phyloP scores from a whole-genome alignment of 2,888 invertebrate species.

The Pandemis heparana region DNA sequence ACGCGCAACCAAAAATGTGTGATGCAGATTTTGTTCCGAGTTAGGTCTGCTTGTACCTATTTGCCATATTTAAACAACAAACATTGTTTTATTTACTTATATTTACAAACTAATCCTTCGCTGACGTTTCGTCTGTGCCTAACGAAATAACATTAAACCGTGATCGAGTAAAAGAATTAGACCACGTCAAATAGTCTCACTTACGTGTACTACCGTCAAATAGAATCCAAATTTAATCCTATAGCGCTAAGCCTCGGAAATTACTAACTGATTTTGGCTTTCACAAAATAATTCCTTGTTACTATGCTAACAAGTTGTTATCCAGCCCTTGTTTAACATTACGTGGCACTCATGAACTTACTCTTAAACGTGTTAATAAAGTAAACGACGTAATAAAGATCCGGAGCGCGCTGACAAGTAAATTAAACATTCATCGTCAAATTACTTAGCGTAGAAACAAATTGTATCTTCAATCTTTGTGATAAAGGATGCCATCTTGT shows the following conservation, averaged over 20 bases:
- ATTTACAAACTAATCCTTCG: too few relatives aligned
- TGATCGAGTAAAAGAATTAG: too few relatives aligned
- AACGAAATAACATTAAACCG: too few relatives aligned
- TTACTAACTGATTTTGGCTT: not conserved
- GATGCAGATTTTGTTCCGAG: too few relatives aligned
- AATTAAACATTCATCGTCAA: slow-evolving; percentile 19
- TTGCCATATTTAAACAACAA: too few relatives aligned
- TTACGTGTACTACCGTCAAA: too few relatives aligned
- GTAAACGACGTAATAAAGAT: slow-evolving; percentile 21
- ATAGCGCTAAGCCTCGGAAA: too few relatives aligned
- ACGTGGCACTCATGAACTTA: slow-evolving; percentile 8
- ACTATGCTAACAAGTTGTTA: not conserved
- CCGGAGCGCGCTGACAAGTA: slow-evolving; percentile 18
- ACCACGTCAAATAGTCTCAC: too few relatives aligned
- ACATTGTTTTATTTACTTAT: too few relatives aligned
- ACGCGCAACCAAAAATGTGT: too few relatives aligned
- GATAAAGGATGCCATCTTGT: slow-evolving; percentile 20
- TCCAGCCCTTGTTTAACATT: not conserved
- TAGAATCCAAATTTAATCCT: not conserved
- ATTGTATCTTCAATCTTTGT: slow-evolving; percentile 28
- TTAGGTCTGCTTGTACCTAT: too few relatives aligned
- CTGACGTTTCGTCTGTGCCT: too few relatives aligned
- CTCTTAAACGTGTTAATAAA: slow-evolving; percentile 13
- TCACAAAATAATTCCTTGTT: not conserved
- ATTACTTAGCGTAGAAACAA: slow-evolving; percentile 23